Evolutionary conservation across 2,797 vertebrate genomes (phyloP), one percentile per base, ranked within the genome.

Genomic region (Acipenser oxyrinchus): DNA sequence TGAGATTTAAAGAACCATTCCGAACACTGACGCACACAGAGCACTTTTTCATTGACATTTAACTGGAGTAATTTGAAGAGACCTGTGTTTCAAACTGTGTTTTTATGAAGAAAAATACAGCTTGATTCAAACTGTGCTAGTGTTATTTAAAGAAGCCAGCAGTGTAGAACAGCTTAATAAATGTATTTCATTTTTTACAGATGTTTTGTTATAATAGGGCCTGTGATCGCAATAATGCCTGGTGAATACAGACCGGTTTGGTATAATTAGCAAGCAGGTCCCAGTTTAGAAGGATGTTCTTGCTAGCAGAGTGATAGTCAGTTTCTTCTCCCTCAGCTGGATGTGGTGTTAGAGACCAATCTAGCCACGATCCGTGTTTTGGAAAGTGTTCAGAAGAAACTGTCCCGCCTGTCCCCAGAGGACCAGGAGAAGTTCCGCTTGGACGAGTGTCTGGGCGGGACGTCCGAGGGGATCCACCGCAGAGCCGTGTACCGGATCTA

Each of bases 271-370:
- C 23, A 37, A 37, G 23, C 23, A 37, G 23, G 23, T 37, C 23
- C 23, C 23, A 37, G 23, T 37, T 51, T 1, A 11, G 37, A 7
- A 57, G 50, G 8, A 37, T 65, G 49, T 18, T 50, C 51, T n/a
- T 8, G 4, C 18, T 57, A 65, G 49, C 49, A 7, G 18, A 7
- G 5, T 23, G 6, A 11, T 60, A 37, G 37, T 18, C 49, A 2
- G 8, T n/a, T 58, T 68, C 59, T 55, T 59, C 68, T 49, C 61
- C 72, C n/a, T 12, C 76, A 99, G 96, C 69, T 99, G 87, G 97
- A 99, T 6, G 97, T 99, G 48, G 97, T 99, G 72, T 80, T 99
- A 82, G 97, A 99, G 88, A 99, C 97, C 64, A 99, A 99, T 82
- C 78, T 99, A 79, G 95, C 97, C 79, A 99, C 97, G 0, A 97